These are phyloP conservation scores for Pentalonia nigronervosa DNA, from an alignment of 1,140 invertebrate species.

Conservation along the genomic window DNA sequence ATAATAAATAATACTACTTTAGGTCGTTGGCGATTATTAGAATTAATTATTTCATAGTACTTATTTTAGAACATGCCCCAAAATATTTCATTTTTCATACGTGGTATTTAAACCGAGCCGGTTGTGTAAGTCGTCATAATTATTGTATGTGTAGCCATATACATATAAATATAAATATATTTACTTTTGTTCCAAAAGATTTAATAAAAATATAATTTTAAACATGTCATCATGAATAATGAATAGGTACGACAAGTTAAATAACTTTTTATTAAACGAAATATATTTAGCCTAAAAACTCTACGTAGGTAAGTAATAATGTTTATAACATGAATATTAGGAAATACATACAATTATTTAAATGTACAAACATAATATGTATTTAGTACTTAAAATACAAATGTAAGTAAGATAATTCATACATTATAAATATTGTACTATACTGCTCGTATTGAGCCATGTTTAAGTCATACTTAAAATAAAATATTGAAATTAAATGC, in stretches of 20 bases:
- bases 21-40: background rate
- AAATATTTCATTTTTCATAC: background rate
- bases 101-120: background rate
- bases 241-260: slow-evolving; percentile 9
- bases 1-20: background rate
- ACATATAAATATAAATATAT: slow-evolving; percentile 33
- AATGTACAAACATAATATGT: background rate
- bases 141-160: background rate
- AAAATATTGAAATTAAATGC: background rate
- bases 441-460: too few species aligned
- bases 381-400: slow-evolving; percentile 10
- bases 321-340: background rate
- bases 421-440: background rate
- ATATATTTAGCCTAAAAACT: background rate
- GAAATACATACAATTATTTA: background rate
- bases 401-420: background rate
- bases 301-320: background rate
- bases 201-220: slow-evolving; percentile 27
- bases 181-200: slow-evolving; percentile 11
- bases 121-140: background rate
- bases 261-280: slow-evolving; percentile 5
- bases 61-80: background rate
- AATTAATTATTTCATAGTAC: background rate
- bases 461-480: background rate
- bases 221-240: background rate